Percentiles rank a stretch among this genome's conserved stretches.
Conservation (phyloP, 2,113 vertebrate genomes). For the Arenaria interpres region DNA sequence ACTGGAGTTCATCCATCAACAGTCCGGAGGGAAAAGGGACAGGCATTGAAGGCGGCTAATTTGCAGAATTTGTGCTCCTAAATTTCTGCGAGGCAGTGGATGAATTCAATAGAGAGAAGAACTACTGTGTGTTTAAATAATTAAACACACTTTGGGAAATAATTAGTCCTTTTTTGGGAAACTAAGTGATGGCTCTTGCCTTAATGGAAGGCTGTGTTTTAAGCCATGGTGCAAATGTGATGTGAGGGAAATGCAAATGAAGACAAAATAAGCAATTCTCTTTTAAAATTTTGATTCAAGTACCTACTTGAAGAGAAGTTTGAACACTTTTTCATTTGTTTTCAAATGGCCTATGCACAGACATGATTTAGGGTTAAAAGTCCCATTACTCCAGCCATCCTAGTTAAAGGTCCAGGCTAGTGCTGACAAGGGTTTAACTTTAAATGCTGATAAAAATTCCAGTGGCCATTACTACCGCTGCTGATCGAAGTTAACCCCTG, state of each 20-base stretch:
- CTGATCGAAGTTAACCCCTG: neutral
- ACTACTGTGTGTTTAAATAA: neutral
- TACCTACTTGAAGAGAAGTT: neutral
- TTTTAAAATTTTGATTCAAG: neutral
- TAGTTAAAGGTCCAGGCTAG: neutral
- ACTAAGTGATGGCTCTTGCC: neutral
- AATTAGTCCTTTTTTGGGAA: neutral
- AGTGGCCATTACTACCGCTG: neutral
- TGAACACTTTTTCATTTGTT: neutral
- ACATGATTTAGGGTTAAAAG: neutral
- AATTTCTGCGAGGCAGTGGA: neutral
- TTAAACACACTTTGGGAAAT: neutral
- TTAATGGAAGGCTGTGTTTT: neutral
- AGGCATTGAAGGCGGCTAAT: neutral
- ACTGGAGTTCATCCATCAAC: constrained; percentile 1
- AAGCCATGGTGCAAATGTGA: neutral
- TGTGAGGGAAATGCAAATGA: neutral
- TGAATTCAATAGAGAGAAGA: neutral
- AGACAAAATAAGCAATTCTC: neutral
- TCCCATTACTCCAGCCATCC: neutral
- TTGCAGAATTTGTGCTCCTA: neutral
- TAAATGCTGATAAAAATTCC: constrained; percentile 9
- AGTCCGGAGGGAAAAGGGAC: neutral
- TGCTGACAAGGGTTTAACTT: neutral
- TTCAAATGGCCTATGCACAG: neutral